Base-by-base conservation (phyloP, 2,797 vertebrate species). In the Acanthornis magna region DNA sequence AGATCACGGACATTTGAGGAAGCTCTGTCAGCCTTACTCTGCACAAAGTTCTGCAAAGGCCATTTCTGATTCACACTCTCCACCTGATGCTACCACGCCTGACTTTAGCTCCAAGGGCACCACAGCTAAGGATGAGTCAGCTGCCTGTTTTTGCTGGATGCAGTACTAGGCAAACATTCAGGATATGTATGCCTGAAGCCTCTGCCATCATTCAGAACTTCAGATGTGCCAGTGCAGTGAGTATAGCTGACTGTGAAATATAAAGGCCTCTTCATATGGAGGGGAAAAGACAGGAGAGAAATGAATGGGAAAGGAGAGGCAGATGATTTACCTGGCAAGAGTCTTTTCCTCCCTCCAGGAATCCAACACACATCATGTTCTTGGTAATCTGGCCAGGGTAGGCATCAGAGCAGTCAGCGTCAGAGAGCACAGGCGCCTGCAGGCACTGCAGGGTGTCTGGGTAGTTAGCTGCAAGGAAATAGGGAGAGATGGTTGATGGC, bases 301-400 rank as follows among this genome's bases (percentile, higher is more conserved):
- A 55, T 9, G 25, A 5, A 27, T 22, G 66, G 48, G 48, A 74
- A 57, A 45, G 38, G 22, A 57, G 32, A 36, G 38, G 18, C 27
- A 63, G 66, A 16, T n/a, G 25, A 57, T 34, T 96, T 93, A 96
- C 92, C 95, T 97, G 95, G 90, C 94, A 97, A 19, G 95, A 93
- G n/a, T 96, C 95, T 60, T 97, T 97, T 17, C 93, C 97, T 68
- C 96, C 96, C 54, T 96, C 82, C 80, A 96, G 2, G 85, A 36
- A 97, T 57, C 92, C 92, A 0, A 92, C 29, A 43, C 95, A 97
- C 2, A 96, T 82, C 96, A 97, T 96, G 61, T 95, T 96, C 0
- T 2, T 5, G 18, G 96, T 97, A 23, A 97, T 97, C n/a, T 81
- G 4, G 1, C 91, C 70, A 8, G 96, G 96, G 74, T 97, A 97